Conservation (phyloP, 2,797 vertebrate genomes). For the Buceros bicornis region DNA sequence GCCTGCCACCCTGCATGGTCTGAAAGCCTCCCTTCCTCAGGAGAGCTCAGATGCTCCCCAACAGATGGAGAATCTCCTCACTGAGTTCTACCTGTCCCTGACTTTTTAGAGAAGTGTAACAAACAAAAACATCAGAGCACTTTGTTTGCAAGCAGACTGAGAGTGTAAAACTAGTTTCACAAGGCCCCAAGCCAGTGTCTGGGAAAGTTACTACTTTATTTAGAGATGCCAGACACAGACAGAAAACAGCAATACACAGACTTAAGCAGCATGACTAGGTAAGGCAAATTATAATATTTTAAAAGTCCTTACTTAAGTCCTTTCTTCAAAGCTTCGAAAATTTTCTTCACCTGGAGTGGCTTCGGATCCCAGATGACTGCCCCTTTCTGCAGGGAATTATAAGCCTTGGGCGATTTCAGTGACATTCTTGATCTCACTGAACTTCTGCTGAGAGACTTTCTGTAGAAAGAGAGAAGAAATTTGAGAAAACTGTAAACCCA, state of each 20-base stretch:
- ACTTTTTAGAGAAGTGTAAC: rapidly evolving
- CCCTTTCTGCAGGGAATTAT: conserved; percentile 81
- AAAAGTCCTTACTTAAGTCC: conserved; percentile 89
- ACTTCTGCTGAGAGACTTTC: conserved; percentile 83
- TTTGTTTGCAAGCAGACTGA: neutral
- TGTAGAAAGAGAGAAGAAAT: conserved; percentile 34
- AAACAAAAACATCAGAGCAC: neutral
- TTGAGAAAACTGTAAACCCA: neutral
- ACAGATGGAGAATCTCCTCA: neutral
- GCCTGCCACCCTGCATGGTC: neutral
- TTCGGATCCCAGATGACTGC: conserved; percentile 76
- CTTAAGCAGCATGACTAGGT: neutral
- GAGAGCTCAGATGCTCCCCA: neutral
- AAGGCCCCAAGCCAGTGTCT: neutral
- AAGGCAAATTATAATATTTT: neutral
- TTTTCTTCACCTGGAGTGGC: conserved; percentile 90
- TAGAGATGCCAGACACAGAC: neutral
- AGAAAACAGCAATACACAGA: neutral
- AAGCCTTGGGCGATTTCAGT: conserved; percentile 82
- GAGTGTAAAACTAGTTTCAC: neutral
- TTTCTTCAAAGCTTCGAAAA: conserved; percentile 91
- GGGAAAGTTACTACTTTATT: neutral
- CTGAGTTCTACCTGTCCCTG: neutral
- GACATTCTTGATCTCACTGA: conserved; percentile 86
- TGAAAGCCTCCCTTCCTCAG: neutral